Evolutionary conservation across 2,797 vertebrate genomes (phyloP), one percentile per base, ranked within the genome.

Genomic region (Uromys caudimaculatus): DNA sequence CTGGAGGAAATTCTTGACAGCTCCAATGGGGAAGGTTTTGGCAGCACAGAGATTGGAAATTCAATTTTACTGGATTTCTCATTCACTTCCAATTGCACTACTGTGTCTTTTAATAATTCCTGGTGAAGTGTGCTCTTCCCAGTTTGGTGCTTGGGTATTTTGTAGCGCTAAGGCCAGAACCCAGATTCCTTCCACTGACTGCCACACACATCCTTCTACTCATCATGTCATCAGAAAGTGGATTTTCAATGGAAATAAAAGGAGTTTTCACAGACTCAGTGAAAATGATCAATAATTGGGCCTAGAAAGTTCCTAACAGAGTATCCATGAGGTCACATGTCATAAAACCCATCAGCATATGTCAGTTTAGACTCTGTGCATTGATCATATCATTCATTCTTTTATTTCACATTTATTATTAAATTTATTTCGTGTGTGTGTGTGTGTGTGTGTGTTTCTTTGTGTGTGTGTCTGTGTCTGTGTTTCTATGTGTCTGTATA

Each of bases 21-120:
- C 3, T 6, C 60, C 69, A 62, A 3, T 1, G 52, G 44, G 52
- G 79, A 47, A 89, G 19, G 44, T 96, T 93, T 90, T 52, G n/a
- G 56, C 78, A 79, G 82, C 56, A 67, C 14, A 86, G 56, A 93
- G 81, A 96, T 93, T 94, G 90, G 67, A 96, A 95, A 97, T 96
- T 52, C 93, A 94, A 79, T 97, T 93, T 94, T 90, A 94, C 90
- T 96, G 73, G 73, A 92, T 95, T 97, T 96, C 24, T 85, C 82
- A 76, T 96, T 71, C 64, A 86, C 75, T 92, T 90, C 96, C 77
- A 83, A 90, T 97, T 90, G 88, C 60, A 76, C n/a, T 95, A 67
- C 82, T 90, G 38, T 93, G 89, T 92, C 92, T 62, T 85, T 92
- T 92, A 95, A 93, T 92, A 95, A 97, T 90, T 97, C 64, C 81